Evolutionary conservation across 2,797 vertebrate genomes (phyloP).

Genomic region (Acridotheres tristis): DNA sequence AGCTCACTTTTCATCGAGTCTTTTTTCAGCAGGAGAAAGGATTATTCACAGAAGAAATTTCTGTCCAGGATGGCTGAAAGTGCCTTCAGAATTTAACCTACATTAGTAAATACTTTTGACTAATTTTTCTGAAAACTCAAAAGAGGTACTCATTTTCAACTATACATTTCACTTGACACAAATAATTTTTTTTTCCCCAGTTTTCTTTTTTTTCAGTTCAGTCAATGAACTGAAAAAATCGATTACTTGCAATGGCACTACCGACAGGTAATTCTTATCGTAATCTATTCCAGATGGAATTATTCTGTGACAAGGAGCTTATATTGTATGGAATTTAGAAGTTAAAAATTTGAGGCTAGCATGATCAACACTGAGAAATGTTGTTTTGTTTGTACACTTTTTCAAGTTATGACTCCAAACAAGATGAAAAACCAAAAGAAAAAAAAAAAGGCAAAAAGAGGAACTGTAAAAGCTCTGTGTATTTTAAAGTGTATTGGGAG

Average conservation of each 20-base stretch:
- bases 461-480: not conserved
- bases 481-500: not conserved
- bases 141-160: not conserved
- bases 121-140: not conserved
- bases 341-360: not conserved
- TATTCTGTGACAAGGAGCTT: conserved; percentile 14
- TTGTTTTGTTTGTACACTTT: not conserved
- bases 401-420: not conserved
- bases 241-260: not conserved
- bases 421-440: not conserved
- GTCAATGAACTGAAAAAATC: conserved; percentile 31
- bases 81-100: not conserved
- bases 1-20: not conserved
- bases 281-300: conserved; percentile 23
- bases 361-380: not conserved
- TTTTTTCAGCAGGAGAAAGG: not conserved
- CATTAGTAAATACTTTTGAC: not conserved
- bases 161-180: not conserved
- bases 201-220: not conserved
- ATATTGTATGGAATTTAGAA: not conserved
- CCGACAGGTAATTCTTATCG: conserved; percentile 20
- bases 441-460: not conserved
- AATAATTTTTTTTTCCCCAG: fast-evolving
- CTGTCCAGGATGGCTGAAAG: not conserved
- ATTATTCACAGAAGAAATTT: not conserved